phyloP scores from a whole-genome alignment of 1,140 invertebrate species.

The Orchestia grillus region DNA sequence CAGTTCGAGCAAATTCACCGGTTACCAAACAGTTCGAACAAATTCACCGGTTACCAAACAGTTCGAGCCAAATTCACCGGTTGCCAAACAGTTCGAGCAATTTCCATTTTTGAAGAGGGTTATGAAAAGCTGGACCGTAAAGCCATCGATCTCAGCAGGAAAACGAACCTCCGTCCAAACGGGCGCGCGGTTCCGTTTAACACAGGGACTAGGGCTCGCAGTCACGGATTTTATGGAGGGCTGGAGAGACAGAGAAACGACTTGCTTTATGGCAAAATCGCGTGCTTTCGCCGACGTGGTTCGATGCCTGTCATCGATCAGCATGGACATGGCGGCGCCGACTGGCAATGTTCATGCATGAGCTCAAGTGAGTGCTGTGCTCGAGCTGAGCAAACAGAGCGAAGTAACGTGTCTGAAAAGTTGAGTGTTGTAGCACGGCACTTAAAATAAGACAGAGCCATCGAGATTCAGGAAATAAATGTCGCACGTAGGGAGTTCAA shows the following conservation, averaged over 20 bases:
- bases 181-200: neutral
- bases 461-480: neutral
- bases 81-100: neutral
- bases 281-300: slow-evolving; percentile 20
- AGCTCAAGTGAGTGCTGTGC: neutral
- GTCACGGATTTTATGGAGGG: slow-evolving; percentile 27
- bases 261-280: slow-evolving; percentile 11
- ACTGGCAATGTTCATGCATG: neutral
- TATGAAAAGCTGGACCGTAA: neutral
- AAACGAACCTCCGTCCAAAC: neutral
- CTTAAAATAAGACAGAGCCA: neutral
- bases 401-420: neutral
- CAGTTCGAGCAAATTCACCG: neutral
- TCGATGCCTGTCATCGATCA: slow-evolving; percentile 48
- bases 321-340: neutral
- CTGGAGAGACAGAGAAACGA: slow-evolving; percentile 49
- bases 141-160: neutral
- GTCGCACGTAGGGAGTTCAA: too few relatives aligned
- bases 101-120: neutral
- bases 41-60: neutral
- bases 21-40: neutral
- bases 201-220: neutral
- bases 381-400: neutral
- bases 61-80: neutral
- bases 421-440: neutral